Conservation (phyloP, 2,888 invertebrate species). For the Pogonocherus hispidulus region DNA sequence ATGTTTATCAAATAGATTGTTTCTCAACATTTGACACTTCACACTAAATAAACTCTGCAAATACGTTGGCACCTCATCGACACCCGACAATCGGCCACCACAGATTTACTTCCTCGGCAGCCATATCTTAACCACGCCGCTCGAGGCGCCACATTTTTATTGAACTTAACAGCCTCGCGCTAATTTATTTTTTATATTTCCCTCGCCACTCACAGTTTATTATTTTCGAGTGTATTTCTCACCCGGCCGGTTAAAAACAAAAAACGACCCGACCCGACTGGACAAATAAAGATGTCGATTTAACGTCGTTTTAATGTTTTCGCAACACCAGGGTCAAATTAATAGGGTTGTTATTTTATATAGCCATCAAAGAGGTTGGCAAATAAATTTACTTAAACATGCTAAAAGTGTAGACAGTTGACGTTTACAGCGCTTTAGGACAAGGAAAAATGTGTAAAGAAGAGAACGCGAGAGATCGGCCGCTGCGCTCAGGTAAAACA, state of each 20-base stretch:
- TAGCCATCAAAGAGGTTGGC: slow-evolving; percentile 59
- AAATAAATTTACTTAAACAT: slow-evolving; percentile 61
- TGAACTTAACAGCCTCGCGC: slow-evolving; percentile 37
- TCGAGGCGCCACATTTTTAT: slow-evolving; percentile 18
- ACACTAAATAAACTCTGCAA: too few relatives aligned
- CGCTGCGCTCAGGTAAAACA: slow-evolving; percentile 53
- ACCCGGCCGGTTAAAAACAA: slow-evolving; percentile 39
- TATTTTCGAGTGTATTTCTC: slow-evolving; percentile 39
- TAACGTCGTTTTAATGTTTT: slow-evolving; percentile 47
- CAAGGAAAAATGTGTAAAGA: slow-evolving; percentile 59
- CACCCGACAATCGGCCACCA: too few relatives aligned
- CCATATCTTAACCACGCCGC: slow-evolving; percentile 10
- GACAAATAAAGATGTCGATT: slow-evolving; percentile 47
- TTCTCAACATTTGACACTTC: too few relatives aligned
- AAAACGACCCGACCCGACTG: slow-evolving; percentile 33
- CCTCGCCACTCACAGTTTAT: slow-evolving; percentile 44
- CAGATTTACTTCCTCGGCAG: slow-evolving; percentile 2
- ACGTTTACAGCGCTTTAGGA: slow-evolving; percentile 61
- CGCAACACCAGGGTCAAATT: slow-evolving; percentile 45
- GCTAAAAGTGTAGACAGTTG: slow-evolving; percentile 60
- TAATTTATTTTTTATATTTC: slow-evolving; percentile 41
- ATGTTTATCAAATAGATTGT: too few relatives aligned
- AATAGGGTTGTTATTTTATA: slow-evolving; percentile 55
- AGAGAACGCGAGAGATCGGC: slow-evolving; percentile 54
- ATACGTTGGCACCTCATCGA: too few relatives aligned